A percentile compares a stretch with the other conserved stretches of the same genome.
Conservation (phyloP, 2,888 invertebrate genomes). For the Perizoma flavofasciatum region DNA sequence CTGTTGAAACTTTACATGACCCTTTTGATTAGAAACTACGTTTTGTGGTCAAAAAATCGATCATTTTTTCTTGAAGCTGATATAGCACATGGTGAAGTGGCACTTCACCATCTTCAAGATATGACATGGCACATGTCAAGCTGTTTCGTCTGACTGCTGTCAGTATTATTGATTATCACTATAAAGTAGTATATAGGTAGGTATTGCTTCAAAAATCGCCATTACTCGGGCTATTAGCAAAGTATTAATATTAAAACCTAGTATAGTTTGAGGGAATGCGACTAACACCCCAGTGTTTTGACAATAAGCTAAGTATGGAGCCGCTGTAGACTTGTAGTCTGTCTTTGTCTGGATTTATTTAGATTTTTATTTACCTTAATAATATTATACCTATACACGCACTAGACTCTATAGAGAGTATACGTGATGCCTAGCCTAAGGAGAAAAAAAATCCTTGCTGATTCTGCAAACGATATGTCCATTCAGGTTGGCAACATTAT, state of each 20-base stretch:
- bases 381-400: not conserved
- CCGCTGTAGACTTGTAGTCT: constrained; percentile 60
- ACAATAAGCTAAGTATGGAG: constrained; percentile 77
- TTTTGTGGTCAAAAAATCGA: no score
- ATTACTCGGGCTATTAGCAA: constrained; percentile 20
- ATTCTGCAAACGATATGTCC: not conserved
- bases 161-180: not conserved
- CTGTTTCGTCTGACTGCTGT: constrained; percentile 2
- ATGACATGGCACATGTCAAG: constrained; percentile 1
- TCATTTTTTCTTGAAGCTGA: no score
- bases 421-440: not conserved
- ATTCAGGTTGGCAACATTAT: no score
- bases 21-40: no score
- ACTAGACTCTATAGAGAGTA: not conserved
- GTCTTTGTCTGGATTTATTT: constrained; percentile 55
- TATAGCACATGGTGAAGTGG: no score
- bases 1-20: no score
- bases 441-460: not conserved
- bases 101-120: no score
- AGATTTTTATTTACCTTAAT: constrained; percentile 1
- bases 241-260: constrained; percentile 46
- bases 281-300: constrained; percentile 76
- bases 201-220: constrained; percentile 19
- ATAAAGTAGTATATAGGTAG: not conserved
- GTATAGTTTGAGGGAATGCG: constrained; percentile 72